Evolutionary conservation across 2,113 vertebrate genomes (phyloP).

Genomic region (Elephantulus edwardii): DNA sequence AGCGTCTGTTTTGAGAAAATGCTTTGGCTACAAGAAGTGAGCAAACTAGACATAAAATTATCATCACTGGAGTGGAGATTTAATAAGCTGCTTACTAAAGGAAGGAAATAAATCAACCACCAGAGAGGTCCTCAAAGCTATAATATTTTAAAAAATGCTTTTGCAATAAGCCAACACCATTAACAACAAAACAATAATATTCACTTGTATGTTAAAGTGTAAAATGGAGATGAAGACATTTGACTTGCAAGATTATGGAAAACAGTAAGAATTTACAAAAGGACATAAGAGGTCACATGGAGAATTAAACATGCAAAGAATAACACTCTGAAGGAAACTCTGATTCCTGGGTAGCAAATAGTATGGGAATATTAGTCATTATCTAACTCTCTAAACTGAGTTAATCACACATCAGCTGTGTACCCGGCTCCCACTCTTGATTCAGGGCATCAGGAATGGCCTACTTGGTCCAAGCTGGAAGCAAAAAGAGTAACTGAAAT

Average conservation of each 20-base stretch:
- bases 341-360: background rate
- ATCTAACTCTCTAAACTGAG: background rate
- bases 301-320: background rate
- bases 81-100: background rate
- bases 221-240: background rate
- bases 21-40: too few relatives aligned
- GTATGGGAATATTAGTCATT: background rate
- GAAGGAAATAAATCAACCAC: background rate
- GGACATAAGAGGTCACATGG: background rate
- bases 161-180: background rate
- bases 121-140: background rate
- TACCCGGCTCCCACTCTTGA: background rate
- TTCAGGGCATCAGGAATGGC: background rate
- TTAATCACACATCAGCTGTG: background rate
- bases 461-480: background rate
- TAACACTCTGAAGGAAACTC: background rate
- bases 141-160: background rate
- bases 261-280: background rate
- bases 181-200: background rate
- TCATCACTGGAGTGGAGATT: background rate
- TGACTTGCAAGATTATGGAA: background rate
- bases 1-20: too few relatives aligned
- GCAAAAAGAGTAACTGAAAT: background rate
- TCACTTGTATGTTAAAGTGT: background rate
- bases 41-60: too few relatives aligned